Evolutionary conservation across 2,797 vertebrate genomes (phyloP).

Genomic region (Acanthurus tractus): DNA sequence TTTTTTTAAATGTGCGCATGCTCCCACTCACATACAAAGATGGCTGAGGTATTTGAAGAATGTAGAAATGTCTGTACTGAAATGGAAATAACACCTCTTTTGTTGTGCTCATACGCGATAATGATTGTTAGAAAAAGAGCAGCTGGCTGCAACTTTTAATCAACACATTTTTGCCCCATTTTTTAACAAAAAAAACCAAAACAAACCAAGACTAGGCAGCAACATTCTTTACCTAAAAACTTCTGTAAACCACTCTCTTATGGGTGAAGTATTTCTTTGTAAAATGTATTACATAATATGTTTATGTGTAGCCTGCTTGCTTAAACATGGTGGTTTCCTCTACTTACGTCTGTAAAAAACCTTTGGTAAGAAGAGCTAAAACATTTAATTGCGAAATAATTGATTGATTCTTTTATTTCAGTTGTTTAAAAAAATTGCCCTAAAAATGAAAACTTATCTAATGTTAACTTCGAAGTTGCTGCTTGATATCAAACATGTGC

Average conservation of each 20-base stretch:
- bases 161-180: neutral
- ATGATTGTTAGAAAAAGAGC: neutral
- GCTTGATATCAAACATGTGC: neutral
- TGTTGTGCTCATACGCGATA: slow-evolving; percentile 10
- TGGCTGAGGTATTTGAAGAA: slow-evolving; percentile 62
- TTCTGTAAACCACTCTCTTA: neutral
- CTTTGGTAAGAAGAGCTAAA: neutral
- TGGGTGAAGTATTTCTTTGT: neutral
- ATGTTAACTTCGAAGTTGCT: too few species aligned
- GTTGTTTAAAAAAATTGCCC: too few species aligned
- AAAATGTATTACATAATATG: neutral
- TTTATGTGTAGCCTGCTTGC: neutral
- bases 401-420: neutral
- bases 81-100: slow-evolving; percentile 36
- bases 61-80: slow-evolving; percentile 51
- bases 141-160: neutral
- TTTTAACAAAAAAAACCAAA: neutral
- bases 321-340: neutral
- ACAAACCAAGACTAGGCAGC: neutral
- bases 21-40: slow-evolving; percentile 7
- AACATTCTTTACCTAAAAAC: neutral
- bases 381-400: neutral
- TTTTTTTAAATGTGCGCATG: neutral
- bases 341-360: neutral
- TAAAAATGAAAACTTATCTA: too few species aligned